These are phyloP conservation scores for Tamias sibiricus DNA, from an alignment of 2,113 vertebrate species.

Conservation along the genomic window DNA sequence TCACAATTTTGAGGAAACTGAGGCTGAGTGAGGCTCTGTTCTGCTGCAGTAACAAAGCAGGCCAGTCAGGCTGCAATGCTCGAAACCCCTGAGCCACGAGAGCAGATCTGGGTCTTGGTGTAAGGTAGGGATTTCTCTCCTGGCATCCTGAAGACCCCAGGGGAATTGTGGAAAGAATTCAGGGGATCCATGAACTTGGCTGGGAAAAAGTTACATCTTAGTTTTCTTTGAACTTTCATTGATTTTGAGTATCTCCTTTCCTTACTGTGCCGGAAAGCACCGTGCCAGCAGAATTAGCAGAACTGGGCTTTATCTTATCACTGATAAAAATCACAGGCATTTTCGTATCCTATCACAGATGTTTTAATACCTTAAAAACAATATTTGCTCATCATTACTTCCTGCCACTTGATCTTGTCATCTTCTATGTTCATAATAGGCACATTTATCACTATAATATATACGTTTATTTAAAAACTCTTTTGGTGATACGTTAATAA, in stretches of 20 bases:
- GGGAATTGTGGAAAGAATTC: not conserved
- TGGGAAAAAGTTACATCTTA: not conserved
- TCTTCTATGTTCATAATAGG: conserved; percentile 34
- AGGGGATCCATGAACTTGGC: not conserved
- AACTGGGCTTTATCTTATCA: conserved; percentile 4
- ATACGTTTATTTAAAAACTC: not conserved
- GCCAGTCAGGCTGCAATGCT: accelerated
- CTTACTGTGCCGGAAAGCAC: not conserved
- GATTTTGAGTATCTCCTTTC: not conserved
- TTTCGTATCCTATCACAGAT: not conserved
- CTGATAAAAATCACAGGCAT: not conserved
- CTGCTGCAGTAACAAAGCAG: not conserved
- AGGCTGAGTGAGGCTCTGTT: not conserved
- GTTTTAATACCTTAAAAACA: conserved; percentile 35
- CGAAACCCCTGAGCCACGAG: accelerated
- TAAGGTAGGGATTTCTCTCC: not conserved
- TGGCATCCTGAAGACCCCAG: not conserved
- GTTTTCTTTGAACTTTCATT: not conserved
- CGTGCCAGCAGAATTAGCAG: not conserved
- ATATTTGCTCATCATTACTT: conserved; percentile 27
- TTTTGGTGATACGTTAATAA: not conserved
- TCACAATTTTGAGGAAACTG: not conserved
- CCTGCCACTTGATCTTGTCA: conserved; percentile 13
- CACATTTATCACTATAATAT: not conserved
- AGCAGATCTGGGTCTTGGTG: not conserved